These are phyloP conservation scores for Nesoenas mayeri DNA, from an alignment of 2,113 vertebrate species.

Conservation along the genomic window DNA sequence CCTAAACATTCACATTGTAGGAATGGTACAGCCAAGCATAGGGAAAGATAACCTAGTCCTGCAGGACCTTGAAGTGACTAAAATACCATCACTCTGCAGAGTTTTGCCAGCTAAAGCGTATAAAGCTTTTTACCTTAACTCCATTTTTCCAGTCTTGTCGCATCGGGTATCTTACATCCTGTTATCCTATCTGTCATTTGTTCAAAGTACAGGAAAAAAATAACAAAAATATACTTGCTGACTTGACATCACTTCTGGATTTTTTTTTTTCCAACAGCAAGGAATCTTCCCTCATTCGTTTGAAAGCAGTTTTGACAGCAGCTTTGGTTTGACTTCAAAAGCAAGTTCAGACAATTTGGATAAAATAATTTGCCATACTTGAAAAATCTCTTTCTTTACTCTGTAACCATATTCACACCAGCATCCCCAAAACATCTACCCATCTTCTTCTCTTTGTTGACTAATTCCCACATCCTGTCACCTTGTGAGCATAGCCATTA, in stretches of 20 bases:
- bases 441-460: neutral
- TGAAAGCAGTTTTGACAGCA: neutral
- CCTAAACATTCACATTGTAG: neutral
- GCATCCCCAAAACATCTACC: neutral
- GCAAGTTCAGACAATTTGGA: neutral
- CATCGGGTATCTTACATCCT: neutral
- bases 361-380: neutral
- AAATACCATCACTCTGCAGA: neutral
- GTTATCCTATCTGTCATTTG: neutral
- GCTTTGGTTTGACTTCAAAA: neutral
- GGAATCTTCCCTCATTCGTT: neutral
- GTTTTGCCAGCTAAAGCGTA: neutral
- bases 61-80: neutral
- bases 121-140: neutral
- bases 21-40: neutral
- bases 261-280: neutral
- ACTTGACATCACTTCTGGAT: neutral
- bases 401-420: neutral
- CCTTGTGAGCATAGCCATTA: neutral
- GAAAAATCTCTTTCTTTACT: neutral
- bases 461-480: neutral
- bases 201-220: neutral
- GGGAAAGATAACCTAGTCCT: neutral
- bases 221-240: neutral
- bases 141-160: neutral